Evolutionary conservation across 2,888 invertebrate species (phyloP).

Genomic region (Acanthococcus lagerstroemiae): DNA sequence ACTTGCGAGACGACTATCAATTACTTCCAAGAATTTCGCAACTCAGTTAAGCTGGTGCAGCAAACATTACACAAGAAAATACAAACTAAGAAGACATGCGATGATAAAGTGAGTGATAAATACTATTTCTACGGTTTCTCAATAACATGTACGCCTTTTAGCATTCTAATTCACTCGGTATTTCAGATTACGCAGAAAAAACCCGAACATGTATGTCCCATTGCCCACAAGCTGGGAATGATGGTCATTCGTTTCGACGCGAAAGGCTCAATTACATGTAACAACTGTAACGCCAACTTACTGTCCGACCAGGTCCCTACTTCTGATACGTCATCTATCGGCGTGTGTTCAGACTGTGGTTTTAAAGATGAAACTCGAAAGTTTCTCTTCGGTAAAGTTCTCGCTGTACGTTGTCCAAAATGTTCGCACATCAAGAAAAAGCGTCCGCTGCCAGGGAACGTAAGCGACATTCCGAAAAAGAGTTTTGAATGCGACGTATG

Average conservation of each 20-base stretch:
- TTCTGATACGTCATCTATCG: neutral
- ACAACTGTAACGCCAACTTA: neutral
- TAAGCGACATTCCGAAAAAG: neutral
- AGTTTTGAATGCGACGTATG: conserved; percentile 35
- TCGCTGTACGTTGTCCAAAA: conserved; percentile 1
- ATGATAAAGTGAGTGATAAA: neutral
- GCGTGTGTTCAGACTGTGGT: conserved; percentile 10
- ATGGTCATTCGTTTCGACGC: neutral
- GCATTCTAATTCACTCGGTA: neutral
- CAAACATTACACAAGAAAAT: conserved; percentile 16
- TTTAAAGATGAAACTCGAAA: conserved; percentile 1
- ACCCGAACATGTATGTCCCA: neutral
- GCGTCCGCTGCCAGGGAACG: neutral
- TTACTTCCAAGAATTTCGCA: conserved; percentile 35
- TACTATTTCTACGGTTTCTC: neutral
- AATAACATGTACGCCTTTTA: too few relatives aligned
- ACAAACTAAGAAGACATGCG: neutral
- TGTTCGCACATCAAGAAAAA: conserved; percentile 1
- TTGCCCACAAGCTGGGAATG: neutral
- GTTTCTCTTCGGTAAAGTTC: neutral
- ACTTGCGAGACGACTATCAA: conserved; percentile 32
- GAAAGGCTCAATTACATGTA: conserved; percentile 7
- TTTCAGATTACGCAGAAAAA: neutral
- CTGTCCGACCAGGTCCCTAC: conserved; percentile 1
- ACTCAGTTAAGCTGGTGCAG: conserved; percentile 35